A percentile compares a stretch with the other conserved stretches of the same genome.
Evolutionary conservation across 2,797 vertebrate genomes (phyloP).

Genomic region (Pseudopleuronectes americanus): DNA sequence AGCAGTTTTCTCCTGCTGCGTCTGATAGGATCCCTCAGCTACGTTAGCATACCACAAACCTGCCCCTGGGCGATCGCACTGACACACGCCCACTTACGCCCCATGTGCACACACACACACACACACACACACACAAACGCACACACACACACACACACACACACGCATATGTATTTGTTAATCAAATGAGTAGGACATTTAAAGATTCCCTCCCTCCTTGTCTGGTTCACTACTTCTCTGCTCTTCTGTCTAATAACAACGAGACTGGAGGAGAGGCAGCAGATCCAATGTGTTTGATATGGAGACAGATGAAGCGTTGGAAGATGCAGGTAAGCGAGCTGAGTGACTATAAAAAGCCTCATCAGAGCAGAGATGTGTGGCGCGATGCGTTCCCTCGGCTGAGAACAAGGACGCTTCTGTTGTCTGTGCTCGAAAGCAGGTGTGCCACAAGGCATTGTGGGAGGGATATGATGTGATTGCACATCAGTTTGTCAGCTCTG

Average conservation of each 20-base stretch:
- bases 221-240: constrained; percentile 49
- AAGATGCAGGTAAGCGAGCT: constrained; percentile 74
- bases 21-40: constrained; percentile 59
- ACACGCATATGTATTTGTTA: constrained; percentile 69
- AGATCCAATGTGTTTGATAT: constrained; percentile 74
- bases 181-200: constrained; percentile 76
- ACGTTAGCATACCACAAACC: constrained; percentile 67
- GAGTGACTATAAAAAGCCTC: constrained; percentile 80
- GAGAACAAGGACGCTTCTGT: constrained; percentile 68
- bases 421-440: constrained; percentile 74
- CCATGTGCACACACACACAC: constrained; percentile 11
- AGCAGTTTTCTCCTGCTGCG: constrained; percentile 68
- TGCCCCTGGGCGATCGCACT: constrained; percentile 49
- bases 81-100: constrained; percentile 23
- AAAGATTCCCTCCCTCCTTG: constrained; percentile 54
- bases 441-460: constrained; percentile 80
- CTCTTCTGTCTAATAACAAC: constrained; percentile 66
- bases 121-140: constrained; percentile 27
- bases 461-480: constrained; percentile 70
- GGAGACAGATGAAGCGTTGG: constrained; percentile 71
- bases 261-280: constrained; percentile 62
- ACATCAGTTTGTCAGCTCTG: constrained; percentile 75
- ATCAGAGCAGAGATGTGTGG: constrained; percentile 74
- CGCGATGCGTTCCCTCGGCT: constrained; percentile 67
- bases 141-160: constrained; percentile 29